Conservation (phyloP, 2,113 vertebrate genomes). For the Emydura subglobosa region DNA sequence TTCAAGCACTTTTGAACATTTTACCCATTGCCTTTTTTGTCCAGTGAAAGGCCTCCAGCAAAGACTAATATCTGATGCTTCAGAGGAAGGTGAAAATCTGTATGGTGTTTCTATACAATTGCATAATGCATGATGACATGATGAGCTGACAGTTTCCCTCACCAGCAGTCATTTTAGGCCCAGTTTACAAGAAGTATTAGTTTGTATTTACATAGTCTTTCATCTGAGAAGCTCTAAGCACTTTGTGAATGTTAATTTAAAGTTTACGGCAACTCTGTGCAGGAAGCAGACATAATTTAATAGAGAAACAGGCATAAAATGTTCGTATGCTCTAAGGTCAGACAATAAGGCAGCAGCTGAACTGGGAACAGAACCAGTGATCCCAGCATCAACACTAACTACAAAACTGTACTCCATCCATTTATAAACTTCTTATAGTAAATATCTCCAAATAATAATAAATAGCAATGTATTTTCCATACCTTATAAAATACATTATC, state of each 20-base stretch:
- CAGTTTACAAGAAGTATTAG: not conserved
- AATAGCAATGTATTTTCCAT: not conserved
- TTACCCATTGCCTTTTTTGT: not conserved
- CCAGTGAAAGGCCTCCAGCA: not conserved
- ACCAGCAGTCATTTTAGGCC: not conserved
- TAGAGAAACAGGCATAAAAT: not conserved
- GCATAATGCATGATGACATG: not conserved
- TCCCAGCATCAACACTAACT: not conserved
- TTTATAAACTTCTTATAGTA: not conserved
- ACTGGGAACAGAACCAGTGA: not conserved
- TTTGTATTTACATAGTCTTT: not conserved
- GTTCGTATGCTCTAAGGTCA: not conserved
- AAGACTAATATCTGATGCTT: not conserved
- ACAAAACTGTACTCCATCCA: not conserved
- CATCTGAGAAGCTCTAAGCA: not conserved
- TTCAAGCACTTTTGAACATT: not conserved
- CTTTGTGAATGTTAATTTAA: not conserved
- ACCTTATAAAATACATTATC: conserved; percentile 83
- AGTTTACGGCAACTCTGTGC: not conserved
- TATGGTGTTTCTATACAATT: not conserved
- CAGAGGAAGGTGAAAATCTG: not conserved
- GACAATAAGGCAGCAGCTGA: not conserved
- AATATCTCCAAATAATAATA: not conserved
- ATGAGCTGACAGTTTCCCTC: not conserved
- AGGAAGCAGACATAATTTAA: not conserved